Evolutionary conservation across 1,140 invertebrate species (phyloP), one percentile per base, ranked within the genome.

Genomic region (Ostrea denselamellosa): DNA sequence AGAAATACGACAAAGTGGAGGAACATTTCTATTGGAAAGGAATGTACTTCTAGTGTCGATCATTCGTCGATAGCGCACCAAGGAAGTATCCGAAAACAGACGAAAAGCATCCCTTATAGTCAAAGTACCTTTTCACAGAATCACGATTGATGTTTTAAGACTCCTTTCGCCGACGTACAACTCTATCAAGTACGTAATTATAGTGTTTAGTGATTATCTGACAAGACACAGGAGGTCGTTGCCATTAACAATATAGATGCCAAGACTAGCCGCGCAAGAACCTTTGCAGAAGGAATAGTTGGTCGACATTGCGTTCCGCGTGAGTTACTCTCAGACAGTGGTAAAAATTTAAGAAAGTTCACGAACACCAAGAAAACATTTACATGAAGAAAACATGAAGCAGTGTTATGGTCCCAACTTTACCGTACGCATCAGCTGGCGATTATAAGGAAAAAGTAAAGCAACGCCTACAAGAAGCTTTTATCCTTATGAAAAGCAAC

Each of bases 281-380:
- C n/a, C n/a, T n/a, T n/a, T n/a, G n/a, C n/a, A n/a, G n/a, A n/a
- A n/a, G n/a, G n/a, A n/a, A n/a, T n/a, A n/a, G n/a, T n/a, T n/a
- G n/a, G n/a, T n/a, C n/a, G n/a, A n/a, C n/a, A n/a, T n/a, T n/a
- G n/a, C n/a, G n/a, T n/a, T 94, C 95, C 95, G 0, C 51, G 91
- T 19, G 87, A 92, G 25, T 85, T 95, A 82, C 88, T 93, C 19
- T 87, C 93, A 4, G 94, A 95, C 88, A 92, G 93, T 85, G 95
- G 94, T 52, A 86, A 62, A 17, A 85, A 91, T n/a, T 90, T 91
- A 62, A 34, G 82, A 62, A 68, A 89, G 62, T 56, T 89, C 9
- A 25, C 90, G 8, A 88, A 85, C 19, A 89, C 89, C 9, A 58
- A 88, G 44, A 87, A 90, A 83, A 83, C 83, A 19, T n/a, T 34